Evolutionary conservation across 2,797 vertebrate species (phyloP).

Genomic region (Adelosebastes latens): DNA sequence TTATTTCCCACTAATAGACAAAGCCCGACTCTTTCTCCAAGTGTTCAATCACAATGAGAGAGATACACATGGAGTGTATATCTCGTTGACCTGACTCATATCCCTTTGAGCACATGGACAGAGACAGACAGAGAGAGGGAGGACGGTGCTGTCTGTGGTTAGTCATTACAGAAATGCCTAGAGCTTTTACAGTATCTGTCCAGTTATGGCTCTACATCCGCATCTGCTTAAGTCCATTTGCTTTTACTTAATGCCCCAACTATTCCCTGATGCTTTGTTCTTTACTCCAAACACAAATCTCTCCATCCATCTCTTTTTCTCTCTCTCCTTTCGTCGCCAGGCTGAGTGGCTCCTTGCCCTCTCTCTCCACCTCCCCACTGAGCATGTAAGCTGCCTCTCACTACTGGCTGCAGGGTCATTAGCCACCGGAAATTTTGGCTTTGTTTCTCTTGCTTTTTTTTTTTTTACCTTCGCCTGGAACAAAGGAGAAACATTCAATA

Average conservation of each 20-base stretch:
- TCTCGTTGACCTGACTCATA: constrained; percentile 27
- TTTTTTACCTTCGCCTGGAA: constrained; percentile 56
- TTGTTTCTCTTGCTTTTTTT: constrained; percentile 49
- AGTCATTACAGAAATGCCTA: constrained; percentile 57
- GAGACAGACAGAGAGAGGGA: constrained; percentile 29
- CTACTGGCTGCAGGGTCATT: constrained; percentile 63
- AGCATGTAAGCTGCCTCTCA: constrained; percentile 60
- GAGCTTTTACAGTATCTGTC: constrained; percentile 65
- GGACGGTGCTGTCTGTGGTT: constrained; percentile 42
- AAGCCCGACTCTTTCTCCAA: constrained; percentile 35
- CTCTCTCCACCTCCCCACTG: constrained; percentile 24
- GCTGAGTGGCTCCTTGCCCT: constrained; percentile 54
- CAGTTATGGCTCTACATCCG: constrained; percentile 58
- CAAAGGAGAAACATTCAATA: constrained; percentile 85
- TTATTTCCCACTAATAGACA: constrained; percentile 59
- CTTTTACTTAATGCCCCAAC: constrained; percentile 69
- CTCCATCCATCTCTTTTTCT: constrained; percentile 18
- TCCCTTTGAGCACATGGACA: constrained; percentile 14
- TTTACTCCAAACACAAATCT: constrained; percentile 64
- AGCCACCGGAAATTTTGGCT: constrained; percentile 75
- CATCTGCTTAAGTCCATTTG: constrained; percentile 69
- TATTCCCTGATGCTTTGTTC: constrained; percentile 70
- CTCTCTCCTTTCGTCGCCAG: constrained; percentile 34
- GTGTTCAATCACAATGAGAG: constrained; percentile 47
- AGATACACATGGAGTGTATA: constrained; percentile 14